Evolutionary conservation across 2,888 invertebrate species (phyloP).

Genomic region (Amblyteles armatorius): DNA sequence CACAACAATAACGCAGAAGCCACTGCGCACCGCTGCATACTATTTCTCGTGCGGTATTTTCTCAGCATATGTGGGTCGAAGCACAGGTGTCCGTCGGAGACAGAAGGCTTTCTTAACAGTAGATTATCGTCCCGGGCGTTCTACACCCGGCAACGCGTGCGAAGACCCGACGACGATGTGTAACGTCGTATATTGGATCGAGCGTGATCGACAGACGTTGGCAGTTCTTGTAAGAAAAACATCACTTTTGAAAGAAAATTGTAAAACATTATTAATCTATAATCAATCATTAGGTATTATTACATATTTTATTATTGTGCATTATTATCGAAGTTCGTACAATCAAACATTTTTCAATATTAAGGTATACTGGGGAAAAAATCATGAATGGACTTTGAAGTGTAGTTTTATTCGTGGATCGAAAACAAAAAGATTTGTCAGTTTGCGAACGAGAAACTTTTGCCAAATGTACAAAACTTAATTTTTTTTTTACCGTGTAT

Average conservation of each 20-base stretch:
- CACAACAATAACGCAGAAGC: neutral
- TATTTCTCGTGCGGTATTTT: conserved; percentile 42
- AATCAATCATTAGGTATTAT: too few relatives aligned
- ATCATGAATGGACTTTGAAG: too few relatives aligned
- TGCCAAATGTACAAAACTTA: too few relatives aligned
- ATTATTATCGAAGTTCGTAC: too few relatives aligned
- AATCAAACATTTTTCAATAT: too few relatives aligned
- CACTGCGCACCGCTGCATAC: neutral
- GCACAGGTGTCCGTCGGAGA: conserved; percentile 64
- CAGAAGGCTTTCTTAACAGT: conserved; percentile 62
- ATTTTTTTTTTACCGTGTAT: neutral
- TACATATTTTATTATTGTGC: too few relatives aligned
- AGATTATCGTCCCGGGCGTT: conserved; percentile 57
- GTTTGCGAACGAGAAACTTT: too few relatives aligned
- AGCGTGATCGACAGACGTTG: neutral
- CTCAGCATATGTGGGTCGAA: conserved; percentile 61
- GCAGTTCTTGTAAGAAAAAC: neutral
- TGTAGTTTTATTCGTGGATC: too few relatives aligned
- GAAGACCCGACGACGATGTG: conserved; percentile 34
- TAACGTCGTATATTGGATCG: conserved; percentile 27
- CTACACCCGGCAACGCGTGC: conserved; percentile 19
- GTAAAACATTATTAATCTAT: too few relatives aligned
- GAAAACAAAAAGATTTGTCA: too few relatives aligned
- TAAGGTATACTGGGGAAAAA: too few relatives aligned
- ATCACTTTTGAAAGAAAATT: neutral